These are phyloP conservation scores for Notechis scutatus DNA, from an alignment of 2,113 vertebrate genomes.

Conservation along the genomic window DNA sequence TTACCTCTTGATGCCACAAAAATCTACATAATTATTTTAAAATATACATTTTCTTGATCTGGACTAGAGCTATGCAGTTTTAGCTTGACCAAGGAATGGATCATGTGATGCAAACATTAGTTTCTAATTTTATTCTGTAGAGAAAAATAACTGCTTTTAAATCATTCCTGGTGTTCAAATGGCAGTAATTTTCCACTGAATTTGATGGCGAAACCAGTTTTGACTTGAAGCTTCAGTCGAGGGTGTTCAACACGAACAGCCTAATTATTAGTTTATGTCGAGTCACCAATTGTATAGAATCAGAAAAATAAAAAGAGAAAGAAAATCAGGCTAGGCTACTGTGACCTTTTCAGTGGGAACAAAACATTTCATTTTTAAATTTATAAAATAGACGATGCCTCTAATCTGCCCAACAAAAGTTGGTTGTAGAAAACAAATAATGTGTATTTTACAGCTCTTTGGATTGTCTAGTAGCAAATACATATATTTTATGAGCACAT, in stretches of 20 bases:
- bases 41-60: not conserved
- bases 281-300: slow-evolving; percentile 27
- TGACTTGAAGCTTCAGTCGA: slow-evolving; percentile 42
- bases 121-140: not conserved
- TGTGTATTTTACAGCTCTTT: slow-evolving; percentile 30
- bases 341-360: not conserved
- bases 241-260: slow-evolving; percentile 30
- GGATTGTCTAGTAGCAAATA: slow-evolving; percentile 49
- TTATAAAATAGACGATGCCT: slow-evolving; percentile 33
- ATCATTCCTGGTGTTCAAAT: not conserved
- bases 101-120: not conserved
- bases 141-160: slow-evolving; percentile 1
- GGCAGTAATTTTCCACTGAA: slow-evolving; percentile 17
- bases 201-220: slow-evolving; percentile 30
- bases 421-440: slow-evolving; percentile 37
- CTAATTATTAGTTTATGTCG: slow-evolving; percentile 26
- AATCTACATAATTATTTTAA: not conserved
- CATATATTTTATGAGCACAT: slow-evolving; percentile 60
- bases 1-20: not conserved
- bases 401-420: slow-evolving; percentile 55
- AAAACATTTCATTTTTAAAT: slow-evolving; percentile 19
- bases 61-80: not conserved
- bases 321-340: not conserved
- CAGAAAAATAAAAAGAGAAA: not conserved
- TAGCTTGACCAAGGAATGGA: slow-evolving; percentile 2